Evolutionary conservation across 1,140 invertebrate species (phyloP).

Genomic region (Caerostris extrusa): DNA sequence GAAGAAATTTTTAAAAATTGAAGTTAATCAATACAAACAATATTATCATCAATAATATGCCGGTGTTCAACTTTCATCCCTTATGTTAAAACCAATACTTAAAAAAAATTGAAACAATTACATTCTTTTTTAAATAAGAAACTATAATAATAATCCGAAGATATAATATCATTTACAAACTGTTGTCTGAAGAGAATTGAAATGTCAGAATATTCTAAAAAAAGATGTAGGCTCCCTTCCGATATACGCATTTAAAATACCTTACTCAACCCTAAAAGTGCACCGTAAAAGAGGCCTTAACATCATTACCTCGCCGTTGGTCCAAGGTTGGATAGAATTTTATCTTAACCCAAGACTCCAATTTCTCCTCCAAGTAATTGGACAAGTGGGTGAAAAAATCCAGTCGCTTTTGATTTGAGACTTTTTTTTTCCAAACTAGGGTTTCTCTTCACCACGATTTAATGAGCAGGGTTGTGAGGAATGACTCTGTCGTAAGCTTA

Average conservation of each 20-base stretch:
- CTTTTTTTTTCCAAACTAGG: conserved; percentile 29
- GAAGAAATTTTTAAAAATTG: too few relatives aligned
- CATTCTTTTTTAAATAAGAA: too few relatives aligned
- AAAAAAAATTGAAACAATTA: too few relatives aligned
- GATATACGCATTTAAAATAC: background rate
- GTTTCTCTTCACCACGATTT: conserved; percentile 48
- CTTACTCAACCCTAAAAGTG: background rate
- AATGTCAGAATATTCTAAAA: background rate
- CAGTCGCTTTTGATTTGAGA: conserved; percentile 56
- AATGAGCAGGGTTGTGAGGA: conserved; percentile 59
- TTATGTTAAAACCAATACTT: too few relatives aligned
- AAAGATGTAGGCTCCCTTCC: background rate
- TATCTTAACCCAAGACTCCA: conserved; percentile 42
- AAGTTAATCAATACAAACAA: too few relatives aligned
- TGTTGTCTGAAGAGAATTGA: background rate
- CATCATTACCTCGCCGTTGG: background rate
- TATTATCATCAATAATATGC: too few relatives aligned
- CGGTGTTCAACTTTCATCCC: too few relatives aligned
- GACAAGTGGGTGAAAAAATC: conserved; percentile 6
- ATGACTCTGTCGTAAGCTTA: conserved; percentile 60
- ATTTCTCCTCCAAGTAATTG: conserved; percentile 8
- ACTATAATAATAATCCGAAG: too few relatives aligned
- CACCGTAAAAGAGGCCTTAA: background rate
- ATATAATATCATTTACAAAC: too few relatives aligned
- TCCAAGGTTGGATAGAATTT: background rate